These are phyloP conservation scores for Endomychus coccineus DNA, from an alignment of 2,888 invertebrate genomes.

Conservation along the genomic window DNA sequence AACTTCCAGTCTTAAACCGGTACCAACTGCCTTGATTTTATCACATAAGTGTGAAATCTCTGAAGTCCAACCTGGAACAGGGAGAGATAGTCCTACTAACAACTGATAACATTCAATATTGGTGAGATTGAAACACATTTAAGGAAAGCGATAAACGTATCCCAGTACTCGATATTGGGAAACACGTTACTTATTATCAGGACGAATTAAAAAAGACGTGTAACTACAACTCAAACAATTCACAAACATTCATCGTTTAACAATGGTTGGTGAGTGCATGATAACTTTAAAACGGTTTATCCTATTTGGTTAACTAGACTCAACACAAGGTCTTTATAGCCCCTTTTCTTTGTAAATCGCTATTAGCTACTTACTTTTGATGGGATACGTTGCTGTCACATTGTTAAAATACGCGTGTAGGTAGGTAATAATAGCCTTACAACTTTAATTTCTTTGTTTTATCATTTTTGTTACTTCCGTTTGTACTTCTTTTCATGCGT, in stretches of 20 bases:
- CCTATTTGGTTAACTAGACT: constrained; percentile 40
- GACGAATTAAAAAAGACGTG: too few relatives aligned
- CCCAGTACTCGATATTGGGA: too few relatives aligned
- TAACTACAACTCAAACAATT: too few relatives aligned
- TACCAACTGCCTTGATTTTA: too few relatives aligned
- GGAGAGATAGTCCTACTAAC: too few relatives aligned
- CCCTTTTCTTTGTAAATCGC: constrained; percentile 39
- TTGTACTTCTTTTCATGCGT: background rate
- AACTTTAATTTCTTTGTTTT: constrained; percentile 31
- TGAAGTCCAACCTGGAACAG: too few relatives aligned
- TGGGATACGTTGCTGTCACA: constrained; percentile 30
- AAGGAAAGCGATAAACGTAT: too few relatives aligned
- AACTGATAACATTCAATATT: too few relatives aligned
- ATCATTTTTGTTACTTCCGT: constrained; percentile 28
- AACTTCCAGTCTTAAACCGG: too few relatives aligned
- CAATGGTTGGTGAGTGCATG: constrained; percentile 33
- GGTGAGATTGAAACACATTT: too few relatives aligned
- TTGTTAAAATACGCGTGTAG: constrained; percentile 35
- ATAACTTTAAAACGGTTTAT: constrained; percentile 40
- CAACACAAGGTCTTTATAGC: constrained; percentile 39
- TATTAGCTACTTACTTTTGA: constrained; percentile 35
- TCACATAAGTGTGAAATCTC: too few relatives aligned
- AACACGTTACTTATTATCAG: too few relatives aligned
- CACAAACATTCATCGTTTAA: constrained; percentile 35
- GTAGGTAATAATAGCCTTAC: constrained; percentile 34